Conservation (phyloP, 2,888 invertebrate species). For the Autographa gamma region DNA sequence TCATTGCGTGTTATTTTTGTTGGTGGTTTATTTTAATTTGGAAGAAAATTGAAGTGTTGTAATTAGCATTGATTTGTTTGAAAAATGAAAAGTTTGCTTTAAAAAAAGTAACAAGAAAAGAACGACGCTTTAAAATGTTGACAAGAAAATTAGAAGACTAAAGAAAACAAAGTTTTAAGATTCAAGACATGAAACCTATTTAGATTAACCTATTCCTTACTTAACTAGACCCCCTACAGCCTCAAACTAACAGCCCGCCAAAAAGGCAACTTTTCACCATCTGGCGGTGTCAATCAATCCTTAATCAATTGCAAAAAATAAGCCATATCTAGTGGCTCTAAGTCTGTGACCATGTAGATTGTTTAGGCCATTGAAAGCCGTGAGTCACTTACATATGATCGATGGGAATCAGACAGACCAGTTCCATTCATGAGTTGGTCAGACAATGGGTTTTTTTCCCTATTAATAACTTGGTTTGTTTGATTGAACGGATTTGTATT, state of each 20-base stretch:
- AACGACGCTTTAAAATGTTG: no score
- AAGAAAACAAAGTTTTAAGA: no score
- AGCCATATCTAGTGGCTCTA: constrained; percentile 52
- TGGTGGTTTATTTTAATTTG: no score
- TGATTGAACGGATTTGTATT: constrained; percentile 37
- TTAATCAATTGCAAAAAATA: constrained; percentile 26
- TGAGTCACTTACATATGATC: constrained; percentile 53
- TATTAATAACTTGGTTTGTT: constrained; percentile 46
- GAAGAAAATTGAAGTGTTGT: no score
- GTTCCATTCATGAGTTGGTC: constrained; percentile 60
- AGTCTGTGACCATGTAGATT: constrained; percentile 37
- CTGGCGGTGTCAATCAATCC: constrained; percentile 54
- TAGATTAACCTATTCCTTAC: background rate
- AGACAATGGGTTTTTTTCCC: constrained; percentile 54
- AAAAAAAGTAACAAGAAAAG: no score
- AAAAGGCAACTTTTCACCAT: constrained; percentile 50
- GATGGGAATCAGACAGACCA: constrained; percentile 46
- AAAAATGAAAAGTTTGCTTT: no score
- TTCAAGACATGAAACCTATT: background rate
- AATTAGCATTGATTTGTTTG: no score
- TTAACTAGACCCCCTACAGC: background rate
- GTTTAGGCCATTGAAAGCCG: constrained; percentile 34
- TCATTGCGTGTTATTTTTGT: background rate
- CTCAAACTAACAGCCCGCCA: background rate
- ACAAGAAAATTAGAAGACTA: no score